phyloP scores from a whole-genome alignment of 2,797 vertebrate genomes.

The Mormyrus proboscirostris region DNA sequence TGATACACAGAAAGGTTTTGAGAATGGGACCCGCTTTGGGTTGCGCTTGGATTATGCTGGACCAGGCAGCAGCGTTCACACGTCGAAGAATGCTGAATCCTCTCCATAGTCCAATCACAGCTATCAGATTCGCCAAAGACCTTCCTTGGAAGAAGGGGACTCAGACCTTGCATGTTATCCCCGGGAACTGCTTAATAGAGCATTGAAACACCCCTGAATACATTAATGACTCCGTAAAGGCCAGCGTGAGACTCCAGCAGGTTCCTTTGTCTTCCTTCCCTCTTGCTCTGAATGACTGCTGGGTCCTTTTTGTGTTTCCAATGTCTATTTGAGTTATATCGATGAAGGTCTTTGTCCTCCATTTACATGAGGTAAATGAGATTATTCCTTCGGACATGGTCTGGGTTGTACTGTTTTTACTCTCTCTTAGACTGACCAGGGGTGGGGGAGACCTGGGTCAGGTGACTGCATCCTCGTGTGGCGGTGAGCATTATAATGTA shows the following conservation, averaged over 20 bases:
- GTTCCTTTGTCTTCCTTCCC: background rate
- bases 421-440: background rate
- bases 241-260: background rate
- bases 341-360: background rate
- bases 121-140: background rate
- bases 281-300: background rate
- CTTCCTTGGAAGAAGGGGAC: background rate
- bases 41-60: background rate
- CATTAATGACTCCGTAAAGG: background rate
- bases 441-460: background rate
- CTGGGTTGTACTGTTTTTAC: background rate
- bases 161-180: background rate
- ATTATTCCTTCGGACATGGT: background rate
- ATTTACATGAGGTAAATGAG: background rate
- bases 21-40: background rate
- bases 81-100: background rate
- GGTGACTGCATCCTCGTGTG: background rate
- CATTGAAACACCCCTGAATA: background rate
- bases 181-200: background rate
- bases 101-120: background rate
- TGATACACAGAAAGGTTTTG: background rate
- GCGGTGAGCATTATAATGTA: background rate
- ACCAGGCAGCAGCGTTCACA: background rate
- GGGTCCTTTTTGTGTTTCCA: slow-evolving; percentile 8
- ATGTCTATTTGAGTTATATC: slow-evolving; percentile 1